Evolutionary conservation across 2,113 vertebrate genomes (phyloP).

Genomic region (Thalassarche chlororhynchos): DNA sequence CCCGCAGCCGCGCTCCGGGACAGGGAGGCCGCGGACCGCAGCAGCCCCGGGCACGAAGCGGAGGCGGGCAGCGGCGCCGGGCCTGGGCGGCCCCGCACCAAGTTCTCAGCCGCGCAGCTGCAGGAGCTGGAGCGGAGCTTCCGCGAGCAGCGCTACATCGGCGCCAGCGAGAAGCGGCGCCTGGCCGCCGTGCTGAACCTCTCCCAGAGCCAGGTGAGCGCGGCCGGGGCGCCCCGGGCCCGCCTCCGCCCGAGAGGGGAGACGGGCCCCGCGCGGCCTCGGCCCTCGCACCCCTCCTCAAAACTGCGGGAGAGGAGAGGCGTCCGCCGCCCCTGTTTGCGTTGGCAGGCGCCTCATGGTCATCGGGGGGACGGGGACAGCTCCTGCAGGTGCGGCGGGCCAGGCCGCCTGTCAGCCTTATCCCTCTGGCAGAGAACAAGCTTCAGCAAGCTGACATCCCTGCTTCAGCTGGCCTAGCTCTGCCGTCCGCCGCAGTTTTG

Average conservation of each 20-base stretch:
- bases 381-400: neutral
- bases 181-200: constrained; percentile 79
- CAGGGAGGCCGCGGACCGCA: neutral
- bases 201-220: constrained; percentile 82
- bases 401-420: neutral
- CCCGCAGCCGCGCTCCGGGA: neutral
- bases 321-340: too few relatives aligned
- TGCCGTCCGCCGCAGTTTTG: fast-evolving
- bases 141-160: constrained; percentile 81
- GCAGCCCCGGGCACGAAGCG: constrained; percentile 21
- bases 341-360: fast-evolving
- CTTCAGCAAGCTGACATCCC: fast-evolving
- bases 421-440: neutral
- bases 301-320: neutral
- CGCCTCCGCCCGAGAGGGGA: neutral
- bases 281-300: neutral
- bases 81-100: constrained; percentile 76
- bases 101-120: constrained; percentile 83
- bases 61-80: neutral
- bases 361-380: neutral
- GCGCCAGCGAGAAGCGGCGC: constrained; percentile 77
- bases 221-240: neutral
- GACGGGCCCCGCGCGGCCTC: too few relatives aligned
- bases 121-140: constrained; percentile 85
- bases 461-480: fast-evolving